Conservation (phyloP, 2,113 vertebrate genomes). For the Myiopsitta monachus region DNA sequence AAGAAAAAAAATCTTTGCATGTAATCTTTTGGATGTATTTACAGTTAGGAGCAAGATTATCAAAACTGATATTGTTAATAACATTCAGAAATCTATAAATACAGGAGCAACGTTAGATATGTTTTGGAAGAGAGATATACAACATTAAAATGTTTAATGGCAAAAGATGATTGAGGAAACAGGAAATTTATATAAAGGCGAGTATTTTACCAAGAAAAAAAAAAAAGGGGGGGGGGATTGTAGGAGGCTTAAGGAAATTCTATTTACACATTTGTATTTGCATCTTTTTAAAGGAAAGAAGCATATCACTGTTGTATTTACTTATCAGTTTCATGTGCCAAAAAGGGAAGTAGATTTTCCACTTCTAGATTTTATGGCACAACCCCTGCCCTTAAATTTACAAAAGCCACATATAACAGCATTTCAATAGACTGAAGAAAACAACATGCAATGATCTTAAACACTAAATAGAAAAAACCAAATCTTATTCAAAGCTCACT, state of each 20-base stretch:
- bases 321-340: neutral
- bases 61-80: conserved; percentile 2
- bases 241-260: neutral
- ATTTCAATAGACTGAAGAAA: neutral
- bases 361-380: neutral
- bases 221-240: neutral
- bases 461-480: neutral
- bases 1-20: conserved; percentile 58
- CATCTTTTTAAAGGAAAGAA: neutral
- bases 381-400: neutral
- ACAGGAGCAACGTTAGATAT: neutral
- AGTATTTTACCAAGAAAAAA: neutral
- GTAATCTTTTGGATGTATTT: conserved; percentile 38
- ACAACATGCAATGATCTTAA: neutral
- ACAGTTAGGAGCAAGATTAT: conserved; percentile 41
- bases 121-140: neutral
- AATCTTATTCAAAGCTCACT: neutral
- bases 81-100: conserved; percentile 27
- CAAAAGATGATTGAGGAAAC: neutral
- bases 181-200: neutral
- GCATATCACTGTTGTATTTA: neutral
- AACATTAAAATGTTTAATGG: neutral
- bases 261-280: neutral
- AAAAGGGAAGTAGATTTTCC: neutral
- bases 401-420: neutral